A percentile compares a stretch with the other conserved stretches of the same genome.
These are phyloP conservation scores for Holocentrus rufus DNA, from an alignment of 2,797 vertebrate species.

Conservation along the genomic window DNA sequence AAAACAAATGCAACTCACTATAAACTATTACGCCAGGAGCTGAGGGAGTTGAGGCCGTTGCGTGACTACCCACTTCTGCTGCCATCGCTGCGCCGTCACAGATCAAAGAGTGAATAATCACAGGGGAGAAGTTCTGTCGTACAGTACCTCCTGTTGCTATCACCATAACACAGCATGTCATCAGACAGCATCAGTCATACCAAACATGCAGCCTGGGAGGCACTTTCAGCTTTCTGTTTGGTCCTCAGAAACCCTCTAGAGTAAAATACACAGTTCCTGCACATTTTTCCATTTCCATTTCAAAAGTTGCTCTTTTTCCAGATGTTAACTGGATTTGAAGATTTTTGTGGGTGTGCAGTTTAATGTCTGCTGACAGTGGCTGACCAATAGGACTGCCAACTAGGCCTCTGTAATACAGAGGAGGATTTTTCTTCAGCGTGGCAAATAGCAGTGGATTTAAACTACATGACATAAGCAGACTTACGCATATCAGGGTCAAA, in stretches of 20 bases:
- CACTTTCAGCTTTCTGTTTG: slow-evolving; percentile 17
- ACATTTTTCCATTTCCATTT: slow-evolving; percentile 52
- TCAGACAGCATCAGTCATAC: slow-evolving; percentile 26
- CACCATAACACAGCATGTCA: slow-evolving; percentile 26
- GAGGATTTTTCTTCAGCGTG: no score
- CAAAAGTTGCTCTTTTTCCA: slow-evolving; percentile 52
- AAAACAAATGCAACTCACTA: slow-evolving; percentile 17
- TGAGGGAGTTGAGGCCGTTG: slow-evolving; percentile 1
- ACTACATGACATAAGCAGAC: neutral
- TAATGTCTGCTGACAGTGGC: slow-evolving; percentile 27
- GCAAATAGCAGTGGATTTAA: no score
- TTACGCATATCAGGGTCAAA: neutral
- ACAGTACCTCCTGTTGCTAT: slow-evolving; percentile 42
- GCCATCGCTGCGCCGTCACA: slow-evolving; percentile 15
- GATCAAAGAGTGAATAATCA: slow-evolving; percentile 42
- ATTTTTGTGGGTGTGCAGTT: slow-evolving; percentile 26
- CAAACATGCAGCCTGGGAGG: slow-evolving; percentile 11
- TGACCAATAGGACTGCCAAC: neutral
- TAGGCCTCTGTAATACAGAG: neutral
- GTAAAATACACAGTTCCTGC: slow-evolving; percentile 32
- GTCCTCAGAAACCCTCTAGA: slow-evolving; percentile 43
- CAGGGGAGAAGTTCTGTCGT: slow-evolving; percentile 16
- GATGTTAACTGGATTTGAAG: slow-evolving; percentile 33
- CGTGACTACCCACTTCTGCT: slow-evolving; percentile 10
- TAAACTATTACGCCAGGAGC: slow-evolving; percentile 12